Base-by-base conservation (phyloP, 2,113 vertebrate species). In the Shinisaurus crocodilurus region DNA sequence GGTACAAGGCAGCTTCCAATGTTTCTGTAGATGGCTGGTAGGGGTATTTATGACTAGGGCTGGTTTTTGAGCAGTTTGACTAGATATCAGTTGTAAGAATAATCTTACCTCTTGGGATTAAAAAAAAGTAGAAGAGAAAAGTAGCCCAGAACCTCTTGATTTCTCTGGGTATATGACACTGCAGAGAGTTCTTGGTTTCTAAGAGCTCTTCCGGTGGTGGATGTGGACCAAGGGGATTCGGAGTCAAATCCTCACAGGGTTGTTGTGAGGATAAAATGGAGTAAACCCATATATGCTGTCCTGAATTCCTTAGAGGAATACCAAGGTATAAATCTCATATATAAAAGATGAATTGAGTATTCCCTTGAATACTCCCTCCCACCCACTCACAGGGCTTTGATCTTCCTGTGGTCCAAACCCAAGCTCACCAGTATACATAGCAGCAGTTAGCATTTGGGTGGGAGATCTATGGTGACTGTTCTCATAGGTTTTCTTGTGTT, bases 401-500 rank as follows among this genome's bases (percentile, higher is more conserved):
- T 79, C 88, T 50, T 12, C 20, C 37, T 45, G 27, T 40, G 32
- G 6, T 87, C 20, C 40, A 34, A 54, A 15, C 83, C 43, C 43
- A 27, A n/a, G 60, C 88, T 89, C 70, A 5, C n/a, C 34, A 76
- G 76, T 87, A 27, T 0, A 86, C 6, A 63, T 60, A 90, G 29
- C 54, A 40, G 75, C 75, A 87, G 70, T 92, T 25, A 10, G 69
- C 29, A 20, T 43, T 43, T 16, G 13, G 40, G 1, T 23, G 43
- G 45, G 25, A 12, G 8, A 25, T 2, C 34, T 32, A 18, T 13
- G 7, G 63, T 96, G 65, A n/a, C 94, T 94, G 79, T 95, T 94
- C 96, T 95, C 91, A 94, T 92, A 92, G 93, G 95, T 95, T 95
- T 89, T 97, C 95, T 96, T 96, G 94, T 98, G 96, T 97, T 97